A percentile compares a stretch with the other conserved stretches of the same genome.
These are phyloP conservation scores for Mythimna lalbum DNA, from an alignment of 2,888 invertebrate species.

Conservation along the genomic window DNA sequence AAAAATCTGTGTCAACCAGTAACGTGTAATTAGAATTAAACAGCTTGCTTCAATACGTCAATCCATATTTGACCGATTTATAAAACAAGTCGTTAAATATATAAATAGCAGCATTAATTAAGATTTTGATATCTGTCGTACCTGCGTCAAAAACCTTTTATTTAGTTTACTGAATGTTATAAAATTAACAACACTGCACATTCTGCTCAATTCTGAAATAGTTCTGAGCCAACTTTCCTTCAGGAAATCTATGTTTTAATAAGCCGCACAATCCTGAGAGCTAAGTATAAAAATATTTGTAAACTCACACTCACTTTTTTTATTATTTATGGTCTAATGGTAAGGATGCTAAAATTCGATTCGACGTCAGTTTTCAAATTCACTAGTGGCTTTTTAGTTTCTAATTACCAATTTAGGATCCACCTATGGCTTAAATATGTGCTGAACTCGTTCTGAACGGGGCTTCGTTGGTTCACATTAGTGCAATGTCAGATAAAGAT, in stretches of 20 bases:
- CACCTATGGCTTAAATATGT: slow-evolving; percentile 16
- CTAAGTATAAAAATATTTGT: not conserved
- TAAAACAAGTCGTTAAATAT: not conserved
- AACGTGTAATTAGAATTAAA: not conserved
- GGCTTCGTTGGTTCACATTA: slow-evolving; percentile 7
- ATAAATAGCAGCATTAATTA: not conserved
- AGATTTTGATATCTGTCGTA: not conserved
- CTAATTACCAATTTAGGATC: slow-evolving; percentile 45
- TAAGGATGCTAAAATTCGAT: no score
- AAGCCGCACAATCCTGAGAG: not conserved
- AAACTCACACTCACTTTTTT: no score
- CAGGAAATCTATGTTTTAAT: not conserved
- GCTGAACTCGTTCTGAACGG: slow-evolving; percentile 27
- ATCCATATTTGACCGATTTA: not conserved
- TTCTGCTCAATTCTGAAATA: not conserved
- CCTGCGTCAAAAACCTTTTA: not conserved
- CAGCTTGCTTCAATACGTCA: no score
- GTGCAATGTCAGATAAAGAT: slow-evolving; percentile 23
- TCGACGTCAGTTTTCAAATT: slow-evolving; percentile 16
- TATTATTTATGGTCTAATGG: not conserved
- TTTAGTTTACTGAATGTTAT: not conserved
- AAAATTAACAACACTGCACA: not conserved
- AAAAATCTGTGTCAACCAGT: not conserved
- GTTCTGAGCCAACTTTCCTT: not conserved
- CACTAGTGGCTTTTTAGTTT: slow-evolving; percentile 38